Evolutionary conservation across 1,140 invertebrate species (phyloP), one percentile per base, ranked within the genome.

Genomic region (Pogonus chalceus): DNA sequence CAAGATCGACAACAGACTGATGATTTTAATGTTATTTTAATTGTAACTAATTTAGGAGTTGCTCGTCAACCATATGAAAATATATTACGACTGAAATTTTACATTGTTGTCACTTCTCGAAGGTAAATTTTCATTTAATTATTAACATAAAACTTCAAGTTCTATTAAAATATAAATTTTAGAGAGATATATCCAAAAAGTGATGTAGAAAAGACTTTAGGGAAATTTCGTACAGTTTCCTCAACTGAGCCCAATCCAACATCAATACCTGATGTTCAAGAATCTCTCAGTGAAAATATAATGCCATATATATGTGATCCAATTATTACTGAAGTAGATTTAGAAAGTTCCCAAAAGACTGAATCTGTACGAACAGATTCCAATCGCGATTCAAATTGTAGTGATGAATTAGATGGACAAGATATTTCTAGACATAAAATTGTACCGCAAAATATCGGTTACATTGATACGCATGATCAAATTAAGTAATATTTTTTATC

Each of bases 121-220:
- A 70, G 76, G 74, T 77, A 64, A 56, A 43, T 49, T 21, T 47
- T 49, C 2, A 39, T 49, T 56, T 23, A 46, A 31, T 14, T 14
- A 31, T 14, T 31, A 31, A 4, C 26, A 31, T 31, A 14, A 14
- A 31, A 31, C 4, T 31, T 7, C 26, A 47, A 10, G 14, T 10
- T 23, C 24, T 12, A 18, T 23, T 24, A 49, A 23, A 23, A 9
- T 47, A 49, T 43, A 49, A 60, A 56, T 64, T 65, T 26, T 60
- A 76, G 80, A 18, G 84, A 87, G 61, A 69, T 84, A 1, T 87
- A 85, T 69, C 86, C 87, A 1, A 84, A 81, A 62, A 69, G 76
- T 2, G 79, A 81, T 50, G 66, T 80, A 0, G 84, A 87, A 57
- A 70, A 72, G 49, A 79, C 76, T 56, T 65, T 81, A 3, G 83